Conservation (phyloP, 2,113 vertebrate genomes). For the Misgurnus anguillicaudatus region DNA sequence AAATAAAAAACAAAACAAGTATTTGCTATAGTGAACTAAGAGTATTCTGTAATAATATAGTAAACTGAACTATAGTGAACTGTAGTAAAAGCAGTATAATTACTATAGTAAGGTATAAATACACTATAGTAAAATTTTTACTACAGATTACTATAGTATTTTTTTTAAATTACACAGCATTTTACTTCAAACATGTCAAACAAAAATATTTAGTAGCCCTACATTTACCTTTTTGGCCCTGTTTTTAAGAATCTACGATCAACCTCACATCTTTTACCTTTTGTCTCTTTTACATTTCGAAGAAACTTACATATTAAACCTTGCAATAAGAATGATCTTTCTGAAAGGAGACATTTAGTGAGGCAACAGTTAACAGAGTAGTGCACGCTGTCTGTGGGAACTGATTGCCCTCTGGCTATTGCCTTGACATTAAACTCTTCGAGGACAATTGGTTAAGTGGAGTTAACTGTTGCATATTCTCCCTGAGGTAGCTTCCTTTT, state of each 20-base stretch:
- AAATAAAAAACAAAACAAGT: too few species aligned
- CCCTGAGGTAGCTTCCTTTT: slow-evolving; percentile 66
- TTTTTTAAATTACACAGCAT: too few species aligned
- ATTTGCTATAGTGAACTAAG: too few species aligned
- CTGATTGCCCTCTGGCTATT: slow-evolving; percentile 50
- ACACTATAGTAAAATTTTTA: background rate
- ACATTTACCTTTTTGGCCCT: background rate
- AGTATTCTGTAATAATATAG: too few species aligned
- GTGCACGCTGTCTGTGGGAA: slow-evolving; percentile 54
- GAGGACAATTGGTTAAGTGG: slow-evolving; percentile 65
- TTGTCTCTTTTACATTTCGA: background rate
- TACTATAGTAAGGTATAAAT: background rate
- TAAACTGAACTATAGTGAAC: too few species aligned
- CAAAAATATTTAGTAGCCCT: background rate
- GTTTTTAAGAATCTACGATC: background rate
- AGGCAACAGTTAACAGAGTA: slow-evolving; percentile 48
- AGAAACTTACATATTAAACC: background rate
- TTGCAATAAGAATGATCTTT: slow-evolving; percentile 25
- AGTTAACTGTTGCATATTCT: slow-evolving; percentile 66
- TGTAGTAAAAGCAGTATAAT: too few species aligned
- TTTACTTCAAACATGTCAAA: too few species aligned
- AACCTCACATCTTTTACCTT: background rate
- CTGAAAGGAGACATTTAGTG: slow-evolving; percentile 29
- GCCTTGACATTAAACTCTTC: slow-evolving; percentile 62
- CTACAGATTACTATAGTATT: too few species aligned